These are phyloP conservation scores for Cylas formicarius DNA, from an alignment of 1,140 invertebrate species.

Conservation along the genomic window DNA sequence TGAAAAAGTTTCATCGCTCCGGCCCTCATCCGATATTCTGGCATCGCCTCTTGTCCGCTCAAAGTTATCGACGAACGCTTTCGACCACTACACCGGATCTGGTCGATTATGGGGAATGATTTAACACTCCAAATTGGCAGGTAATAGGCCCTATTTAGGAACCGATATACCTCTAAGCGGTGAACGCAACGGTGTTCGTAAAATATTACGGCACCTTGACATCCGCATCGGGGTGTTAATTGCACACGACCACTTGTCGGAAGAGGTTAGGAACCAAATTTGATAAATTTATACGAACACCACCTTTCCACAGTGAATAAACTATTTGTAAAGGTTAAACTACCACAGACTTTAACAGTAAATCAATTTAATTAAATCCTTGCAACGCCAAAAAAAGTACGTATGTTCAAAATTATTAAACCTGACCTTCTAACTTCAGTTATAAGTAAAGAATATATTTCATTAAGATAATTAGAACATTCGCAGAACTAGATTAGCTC, in stretches of 20 bases:
- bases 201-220: too few species aligned
- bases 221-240: too few species aligned
- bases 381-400: conserved; percentile 1
- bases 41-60: too few species aligned
- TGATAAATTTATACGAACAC: too few species aligned
- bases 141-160: conserved; percentile 37
- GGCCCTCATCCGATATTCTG: too few species aligned
- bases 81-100: too few species aligned
- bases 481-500: not conserved
- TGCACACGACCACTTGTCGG: too few species aligned
- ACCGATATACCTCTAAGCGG: conserved; percentile 36
- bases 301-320: not conserved
- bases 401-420: conserved; percentile 29
- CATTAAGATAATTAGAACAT: not conserved
- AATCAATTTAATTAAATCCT: not conserved
- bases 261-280: too few species aligned
- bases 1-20: too few species aligned
- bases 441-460: conserved; percentile 4
- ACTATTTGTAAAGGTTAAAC: not conserved
- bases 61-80: too few species aligned
- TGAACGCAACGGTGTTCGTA: too few species aligned
- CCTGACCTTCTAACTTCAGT: not conserved
- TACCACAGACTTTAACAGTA: not conserved
- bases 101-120: conserved; percentile 38
- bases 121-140: conserved; percentile 39